phyloP scores from a whole-genome alignment of 2,888 invertebrate species.

The Caenorhabditis panamensis region DNA sequence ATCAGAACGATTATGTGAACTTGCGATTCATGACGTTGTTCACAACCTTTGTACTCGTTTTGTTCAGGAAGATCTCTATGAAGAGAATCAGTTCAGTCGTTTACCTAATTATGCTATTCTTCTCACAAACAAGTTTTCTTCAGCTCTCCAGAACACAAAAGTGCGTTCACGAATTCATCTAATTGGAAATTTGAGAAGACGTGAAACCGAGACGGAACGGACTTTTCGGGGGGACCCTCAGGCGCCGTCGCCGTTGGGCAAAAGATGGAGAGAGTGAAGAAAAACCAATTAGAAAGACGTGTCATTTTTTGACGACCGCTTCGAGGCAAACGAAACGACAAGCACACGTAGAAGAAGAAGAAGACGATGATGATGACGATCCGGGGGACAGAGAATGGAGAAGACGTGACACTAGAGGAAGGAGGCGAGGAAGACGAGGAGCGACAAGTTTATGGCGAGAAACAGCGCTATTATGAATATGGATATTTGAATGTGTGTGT shows the following conservation, averaged over 20 bases:
- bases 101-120: too few relatives aligned
- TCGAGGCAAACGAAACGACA: not conserved
- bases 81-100: too few relatives aligned
- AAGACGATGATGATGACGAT: constrained; percentile 39
- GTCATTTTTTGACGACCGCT: constrained; percentile 51
- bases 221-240: not conserved
- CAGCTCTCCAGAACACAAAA: not conserved
- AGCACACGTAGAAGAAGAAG: constrained; percentile 22
- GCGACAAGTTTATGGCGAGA: constrained; percentile 35
- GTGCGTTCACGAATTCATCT: constrained; percentile 1
- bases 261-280: not conserved
- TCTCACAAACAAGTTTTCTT: not conserved
- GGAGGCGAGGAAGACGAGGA: constrained; percentile 8
- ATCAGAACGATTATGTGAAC: too few relatives aligned
- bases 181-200: constrained; percentile 2
- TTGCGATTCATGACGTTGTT: too few relatives aligned
- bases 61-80: too few relatives aligned
- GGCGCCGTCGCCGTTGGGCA: not conserved
- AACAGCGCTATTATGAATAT: constrained; percentile 47
- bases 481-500: constrained; percentile 52
- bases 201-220: not conserved
- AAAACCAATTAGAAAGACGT: constrained; percentile 60
- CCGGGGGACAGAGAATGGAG: constrained; percentile 15
- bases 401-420: constrained; percentile 34
- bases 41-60: too few relatives aligned